Evolutionary conservation across 2,113 vertebrate genomes (phyloP).

Genomic region (Pomatostomus ruficeps): DNA sequence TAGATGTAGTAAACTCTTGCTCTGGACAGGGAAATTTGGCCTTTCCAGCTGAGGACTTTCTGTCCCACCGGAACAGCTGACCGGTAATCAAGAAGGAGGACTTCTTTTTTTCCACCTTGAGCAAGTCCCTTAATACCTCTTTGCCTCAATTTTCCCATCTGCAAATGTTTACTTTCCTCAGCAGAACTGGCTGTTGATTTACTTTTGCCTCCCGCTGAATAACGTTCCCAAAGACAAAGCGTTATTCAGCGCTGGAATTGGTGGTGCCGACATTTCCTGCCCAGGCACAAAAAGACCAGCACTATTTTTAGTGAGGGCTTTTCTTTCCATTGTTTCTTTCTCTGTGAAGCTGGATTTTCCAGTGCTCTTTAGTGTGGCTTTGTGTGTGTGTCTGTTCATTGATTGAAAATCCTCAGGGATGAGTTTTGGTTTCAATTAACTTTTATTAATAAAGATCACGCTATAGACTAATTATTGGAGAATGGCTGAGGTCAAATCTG

Average conservation of each 20-base stretch:
- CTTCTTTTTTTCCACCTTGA: neutral
- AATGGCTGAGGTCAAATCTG: neutral
- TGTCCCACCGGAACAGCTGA: neutral
- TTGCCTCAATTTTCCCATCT: conserved; percentile 8
- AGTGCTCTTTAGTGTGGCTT: neutral
- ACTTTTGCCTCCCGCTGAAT: conserved; percentile 14
- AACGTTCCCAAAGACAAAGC: neutral
- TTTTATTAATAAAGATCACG: neutral
- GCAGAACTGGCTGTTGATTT: neutral
- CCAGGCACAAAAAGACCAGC: conserved; percentile 10
- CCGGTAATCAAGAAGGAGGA: neutral
- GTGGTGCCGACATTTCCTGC: conserved; percentile 44
- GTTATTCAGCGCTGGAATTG: neutral
- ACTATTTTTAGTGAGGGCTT: conserved; percentile 39
- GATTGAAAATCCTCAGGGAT: neutral
- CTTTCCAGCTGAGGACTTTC: neutral
- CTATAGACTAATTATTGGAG: neutral
- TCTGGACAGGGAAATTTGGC: neutral
- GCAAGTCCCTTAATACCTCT: neutral
- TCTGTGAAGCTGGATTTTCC: conserved; percentile 10
- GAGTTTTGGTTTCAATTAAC: conserved; percentile 16
- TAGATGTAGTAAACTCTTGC: neutral
- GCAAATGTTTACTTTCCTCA: conserved; percentile 34
- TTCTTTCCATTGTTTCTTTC: conserved; percentile 39
- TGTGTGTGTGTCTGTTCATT: neutral